phyloP scores from a whole-genome alignment of 2,888 invertebrate genomes.

The Epinotia brunnichana region DNA sequence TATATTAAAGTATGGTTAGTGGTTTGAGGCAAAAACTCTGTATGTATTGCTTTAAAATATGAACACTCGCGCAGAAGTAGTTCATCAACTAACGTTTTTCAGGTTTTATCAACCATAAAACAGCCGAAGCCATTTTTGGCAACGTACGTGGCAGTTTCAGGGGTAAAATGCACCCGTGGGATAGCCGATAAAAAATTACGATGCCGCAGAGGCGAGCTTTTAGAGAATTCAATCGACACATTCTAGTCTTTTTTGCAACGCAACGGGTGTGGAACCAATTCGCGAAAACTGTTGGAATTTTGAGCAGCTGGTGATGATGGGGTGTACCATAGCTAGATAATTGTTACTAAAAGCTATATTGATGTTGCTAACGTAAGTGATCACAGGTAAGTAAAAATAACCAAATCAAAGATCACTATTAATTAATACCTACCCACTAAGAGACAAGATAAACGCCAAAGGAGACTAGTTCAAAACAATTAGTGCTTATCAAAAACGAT shows the following conservation, averaged over 20 bases:
- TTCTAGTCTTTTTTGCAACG: slow-evolving; percentile 58
- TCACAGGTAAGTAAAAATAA: no score
- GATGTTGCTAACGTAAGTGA: neutral
- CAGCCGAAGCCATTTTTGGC: slow-evolving; percentile 54
- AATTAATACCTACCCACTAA: no score
- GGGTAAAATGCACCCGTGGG: slow-evolving; percentile 60
- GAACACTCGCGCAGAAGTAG: slow-evolving; percentile 34
- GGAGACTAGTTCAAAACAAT: no score
- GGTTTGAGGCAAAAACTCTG: neutral
- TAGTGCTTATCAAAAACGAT: no score
- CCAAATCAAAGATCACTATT: no score
- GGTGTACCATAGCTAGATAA: neutral
- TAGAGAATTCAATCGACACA: slow-evolving; percentile 66
- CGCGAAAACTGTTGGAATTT: slow-evolving; percentile 62
- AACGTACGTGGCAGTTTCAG: slow-evolving; percentile 49
- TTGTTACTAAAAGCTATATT: neutral
- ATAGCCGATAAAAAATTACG: slow-evolving; percentile 68
- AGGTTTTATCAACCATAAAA: slow-evolving; percentile 47
- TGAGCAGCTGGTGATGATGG: slow-evolving; percentile 49
- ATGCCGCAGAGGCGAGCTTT: slow-evolving; percentile 56
- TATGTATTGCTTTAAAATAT: neutral
- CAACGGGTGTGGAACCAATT: slow-evolving; percentile 60
- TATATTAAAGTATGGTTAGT: neutral
- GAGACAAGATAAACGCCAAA: no score
- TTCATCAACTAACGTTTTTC: slow-evolving; percentile 45